Evolutionary conservation across 2,113 vertebrate genomes (phyloP), one percentile per base, ranked within the genome.

Genomic region (Semnopithecus entellus): DNA sequence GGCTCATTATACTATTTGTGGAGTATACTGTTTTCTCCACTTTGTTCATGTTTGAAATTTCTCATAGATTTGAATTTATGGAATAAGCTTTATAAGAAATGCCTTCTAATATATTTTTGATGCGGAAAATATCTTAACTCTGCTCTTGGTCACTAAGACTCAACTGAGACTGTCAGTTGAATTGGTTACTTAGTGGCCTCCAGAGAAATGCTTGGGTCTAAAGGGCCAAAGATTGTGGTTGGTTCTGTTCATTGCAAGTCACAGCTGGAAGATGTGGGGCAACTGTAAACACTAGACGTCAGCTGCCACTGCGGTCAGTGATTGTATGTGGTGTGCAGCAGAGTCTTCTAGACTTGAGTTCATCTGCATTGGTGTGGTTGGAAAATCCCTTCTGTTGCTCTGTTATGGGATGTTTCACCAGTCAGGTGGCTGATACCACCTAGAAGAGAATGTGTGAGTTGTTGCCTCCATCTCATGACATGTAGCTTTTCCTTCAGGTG

Each of bases 31-130:
- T 91, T 66, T 25, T 61, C 23, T 43, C 40, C 35, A 45, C 11
- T 80, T 81, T 76, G 73, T 45, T 17, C 73, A 59, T 48, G 43
- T 95, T 89, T 81, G 25, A 88, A 96, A 23, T 92, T 94, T 91
- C 75, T n/a, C 14, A 3, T 59, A 86, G 20, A 40, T 70, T 25
- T 78, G 48, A 94, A 48, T 82, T 90, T 64, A 43, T 72, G 27
- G 48, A 83, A 50, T 55, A 76, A 23, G 66, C n/a, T 76, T 91
- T 87, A 70, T 17, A 95, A 90, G 50, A 78, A 88, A 38, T 84
- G 61, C 35, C 35, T 81, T 94, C 17, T 94, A n/a, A 68, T 95
- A 38, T 59, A 35, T 85, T 79, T 91, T 80, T 90, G 82, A 79
- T 73, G 38, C 3, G n/a, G 45, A 92, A 81, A 27, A 20, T 88